These are phyloP conservation scores for Oreotrochilus melanogaster DNA, from an alignment of 2,113 vertebrate species.

Conservation along the genomic window DNA sequence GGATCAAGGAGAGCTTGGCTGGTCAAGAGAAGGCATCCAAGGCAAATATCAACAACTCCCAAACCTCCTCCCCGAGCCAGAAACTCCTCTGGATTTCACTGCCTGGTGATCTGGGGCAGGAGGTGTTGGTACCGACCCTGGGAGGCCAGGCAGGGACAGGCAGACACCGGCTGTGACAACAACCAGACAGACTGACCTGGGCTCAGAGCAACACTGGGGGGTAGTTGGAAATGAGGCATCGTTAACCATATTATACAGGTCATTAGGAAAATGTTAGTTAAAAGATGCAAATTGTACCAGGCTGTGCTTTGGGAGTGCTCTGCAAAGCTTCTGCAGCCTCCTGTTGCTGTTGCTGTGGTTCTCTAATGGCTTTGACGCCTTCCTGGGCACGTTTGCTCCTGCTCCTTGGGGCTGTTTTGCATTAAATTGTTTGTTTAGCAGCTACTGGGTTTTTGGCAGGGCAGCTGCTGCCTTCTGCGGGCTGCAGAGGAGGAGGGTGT, in stretches of 20 bases:
- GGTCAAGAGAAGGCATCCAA: slow-evolving; percentile 3
- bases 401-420: slow-evolving; percentile 29
- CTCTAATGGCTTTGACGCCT: not conserved
- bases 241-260: rapidly evolving
- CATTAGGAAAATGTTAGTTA: not conserved
- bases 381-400: slow-evolving; percentile 52
- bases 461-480: not conserved
- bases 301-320: not conserved
- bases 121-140: not conserved
- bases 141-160: not conserved
- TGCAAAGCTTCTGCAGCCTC: not conserved
- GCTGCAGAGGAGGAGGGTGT: not conserved
- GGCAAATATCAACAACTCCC: not conserved
- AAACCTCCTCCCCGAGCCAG: not conserved
- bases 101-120: not conserved
- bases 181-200: not conserved
- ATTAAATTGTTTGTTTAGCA: slow-evolving; percentile 63
- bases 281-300: slow-evolving; percentile 2
- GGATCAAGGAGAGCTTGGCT: not conserved
- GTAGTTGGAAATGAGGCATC: not conserved
- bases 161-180: not conserved
- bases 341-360: not conserved
- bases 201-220: not conserved
- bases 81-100: not conserved
- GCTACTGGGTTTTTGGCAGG: slow-evolving; percentile 50